phyloP scores from a whole-genome alignment of 2,888 invertebrate genomes.

The Priapulus caudatus region DNA sequence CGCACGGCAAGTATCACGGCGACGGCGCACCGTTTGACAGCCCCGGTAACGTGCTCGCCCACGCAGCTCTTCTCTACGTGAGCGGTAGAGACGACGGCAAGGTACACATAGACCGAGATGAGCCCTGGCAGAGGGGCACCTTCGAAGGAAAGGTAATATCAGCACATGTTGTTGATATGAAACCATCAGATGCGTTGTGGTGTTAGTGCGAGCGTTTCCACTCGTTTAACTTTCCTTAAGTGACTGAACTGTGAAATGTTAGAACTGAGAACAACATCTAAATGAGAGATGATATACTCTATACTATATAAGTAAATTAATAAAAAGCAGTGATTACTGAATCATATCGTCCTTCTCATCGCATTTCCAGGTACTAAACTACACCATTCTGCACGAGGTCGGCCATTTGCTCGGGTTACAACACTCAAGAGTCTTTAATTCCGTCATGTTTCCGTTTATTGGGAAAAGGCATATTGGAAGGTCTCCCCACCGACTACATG shows the following conservation, averaged over 20 bases:
- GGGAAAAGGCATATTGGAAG: not conserved
- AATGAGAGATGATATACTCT: too few relatives aligned
- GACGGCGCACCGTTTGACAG: slow-evolving; percentile 1
- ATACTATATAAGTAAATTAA: too few relatives aligned
- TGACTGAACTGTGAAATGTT: too few relatives aligned
- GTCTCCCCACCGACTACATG: too few relatives aligned
- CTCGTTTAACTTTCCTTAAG: too few relatives aligned
- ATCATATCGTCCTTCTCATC: too few relatives aligned
- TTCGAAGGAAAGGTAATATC: not conserved
- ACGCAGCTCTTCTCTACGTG: not conserved
- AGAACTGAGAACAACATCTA: too few relatives aligned
- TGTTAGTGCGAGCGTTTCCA: too few relatives aligned
- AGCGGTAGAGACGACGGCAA: not conserved
- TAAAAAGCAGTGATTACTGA: too few relatives aligned
- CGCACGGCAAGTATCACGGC: not conserved
- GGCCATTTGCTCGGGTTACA: not conserved
- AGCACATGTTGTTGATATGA: too few relatives aligned
- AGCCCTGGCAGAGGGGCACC: not conserved
- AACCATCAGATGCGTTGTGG: too few relatives aligned
- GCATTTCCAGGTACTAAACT: not conserved
- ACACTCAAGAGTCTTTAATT: slow-evolving; percentile 1
- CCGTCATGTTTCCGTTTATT: not conserved
- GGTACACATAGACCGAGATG: not conserved
- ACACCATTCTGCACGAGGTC: not conserved
- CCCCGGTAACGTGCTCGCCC: not conserved